Conservation (phyloP, 2,797 vertebrate genomes). For the Kryptolebias ocellatus region DNA sequence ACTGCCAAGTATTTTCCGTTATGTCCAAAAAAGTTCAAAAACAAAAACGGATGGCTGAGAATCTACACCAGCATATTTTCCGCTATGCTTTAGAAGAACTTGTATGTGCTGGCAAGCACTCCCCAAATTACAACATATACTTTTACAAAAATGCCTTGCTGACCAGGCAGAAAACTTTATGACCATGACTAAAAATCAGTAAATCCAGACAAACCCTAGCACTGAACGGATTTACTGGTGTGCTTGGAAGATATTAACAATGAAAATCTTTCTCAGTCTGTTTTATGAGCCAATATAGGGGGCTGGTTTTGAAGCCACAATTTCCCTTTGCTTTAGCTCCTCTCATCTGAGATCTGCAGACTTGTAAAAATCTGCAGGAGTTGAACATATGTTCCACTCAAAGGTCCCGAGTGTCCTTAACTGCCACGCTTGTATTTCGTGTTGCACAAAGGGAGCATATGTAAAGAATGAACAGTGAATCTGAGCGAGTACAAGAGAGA, state of each 20-base stretch:
- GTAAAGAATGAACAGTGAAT: conserved; percentile 79
- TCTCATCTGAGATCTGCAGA: conserved; percentile 56
- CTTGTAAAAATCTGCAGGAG: conserved; percentile 67
- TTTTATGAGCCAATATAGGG: conserved; percentile 52
- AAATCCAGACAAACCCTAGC: conserved; percentile 49
- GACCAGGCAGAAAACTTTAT: conserved; percentile 17
- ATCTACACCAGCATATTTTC: conserved; percentile 37
- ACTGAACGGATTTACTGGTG: conserved; percentile 36
- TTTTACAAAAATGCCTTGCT: conserved; percentile 46
- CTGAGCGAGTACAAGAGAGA: conserved; percentile 70
- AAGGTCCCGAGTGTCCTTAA: conserved; percentile 73
- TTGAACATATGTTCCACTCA: conserved; percentile 75
- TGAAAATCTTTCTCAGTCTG: conserved; percentile 39
- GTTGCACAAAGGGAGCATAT: conserved; percentile 79
- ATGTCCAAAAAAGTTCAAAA: background rate
- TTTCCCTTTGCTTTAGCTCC: conserved; percentile 44
- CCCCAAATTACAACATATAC: conserved; percentile 66
- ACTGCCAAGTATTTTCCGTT: conserved; percentile 54
- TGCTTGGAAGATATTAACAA: conserved; percentile 51
- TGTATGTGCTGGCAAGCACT: conserved; percentile 55
- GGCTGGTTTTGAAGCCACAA: conserved; percentile 54
- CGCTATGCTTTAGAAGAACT: conserved; percentile 37
- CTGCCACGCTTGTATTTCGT: conserved; percentile 71
- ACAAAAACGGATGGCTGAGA: too few relatives aligned
- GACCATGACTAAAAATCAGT: conserved; percentile 28